Percentiles rank a stretch among this genome's conserved stretches.
Conservation (phyloP, 2,797 vertebrate genomes). For the Clarias laeviceps region DNA sequence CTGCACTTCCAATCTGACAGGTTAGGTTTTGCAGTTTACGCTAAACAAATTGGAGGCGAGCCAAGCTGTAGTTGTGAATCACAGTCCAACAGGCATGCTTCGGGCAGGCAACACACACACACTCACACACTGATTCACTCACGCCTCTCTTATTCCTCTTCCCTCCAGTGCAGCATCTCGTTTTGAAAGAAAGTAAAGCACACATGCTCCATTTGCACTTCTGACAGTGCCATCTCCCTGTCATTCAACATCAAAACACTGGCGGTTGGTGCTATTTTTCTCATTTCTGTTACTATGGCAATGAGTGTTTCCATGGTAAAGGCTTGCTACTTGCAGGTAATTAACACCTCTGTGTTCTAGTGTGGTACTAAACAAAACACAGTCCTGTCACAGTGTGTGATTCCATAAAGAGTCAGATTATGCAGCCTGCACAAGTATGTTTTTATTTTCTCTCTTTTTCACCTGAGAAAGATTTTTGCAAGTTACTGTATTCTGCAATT, state of each 20-base stretch:
- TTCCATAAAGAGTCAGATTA: background rate
- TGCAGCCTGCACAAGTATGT: background rate
- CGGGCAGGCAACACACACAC: background rate
- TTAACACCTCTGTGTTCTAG: slow-evolving; percentile 55
- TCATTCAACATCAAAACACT: slow-evolving; percentile 55
- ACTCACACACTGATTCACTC: slow-evolving; percentile 1
- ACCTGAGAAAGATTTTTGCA: slow-evolving; percentile 7
- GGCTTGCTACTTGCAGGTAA: slow-evolving; percentile 58
- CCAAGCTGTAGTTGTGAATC: slow-evolving; percentile 44
- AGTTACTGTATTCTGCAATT: background rate
- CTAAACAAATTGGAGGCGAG: slow-evolving; percentile 38
- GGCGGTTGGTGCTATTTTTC: slow-evolving; percentile 45
- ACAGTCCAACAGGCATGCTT: slow-evolving; percentile 29
- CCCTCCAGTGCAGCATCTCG: background rate
- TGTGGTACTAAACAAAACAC: slow-evolving; percentile 30
- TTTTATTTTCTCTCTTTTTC: background rate
- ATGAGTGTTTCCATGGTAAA: slow-evolving; percentile 61
- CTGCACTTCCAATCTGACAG: slow-evolving; percentile 28
- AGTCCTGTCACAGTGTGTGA: slow-evolving; percentile 28
- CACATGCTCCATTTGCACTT: slow-evolving; percentile 53
- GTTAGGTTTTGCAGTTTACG: slow-evolving; percentile 38
- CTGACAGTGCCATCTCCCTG: slow-evolving; percentile 50
- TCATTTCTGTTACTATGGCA: slow-evolving; percentile 64
- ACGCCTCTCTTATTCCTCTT: slow-evolving; percentile 15
- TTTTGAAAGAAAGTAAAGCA: slow-evolving; percentile 21